Evolutionary conservation across 2,113 vertebrate species (phyloP).

Genomic region (Chascanopsetta lugubris): DNA sequence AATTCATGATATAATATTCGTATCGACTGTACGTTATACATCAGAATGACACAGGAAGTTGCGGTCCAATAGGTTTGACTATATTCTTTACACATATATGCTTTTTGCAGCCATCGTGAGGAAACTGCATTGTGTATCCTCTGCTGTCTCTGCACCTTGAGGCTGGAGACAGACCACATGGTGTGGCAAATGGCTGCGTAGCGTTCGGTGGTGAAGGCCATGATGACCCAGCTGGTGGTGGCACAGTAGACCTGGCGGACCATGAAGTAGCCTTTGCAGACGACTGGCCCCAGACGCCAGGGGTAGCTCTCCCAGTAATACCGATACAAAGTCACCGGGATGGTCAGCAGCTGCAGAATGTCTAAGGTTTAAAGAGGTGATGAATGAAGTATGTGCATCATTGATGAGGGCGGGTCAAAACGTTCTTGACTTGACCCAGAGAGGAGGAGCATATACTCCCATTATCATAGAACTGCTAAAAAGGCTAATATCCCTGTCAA

Average conservation of each 20-base stretch:
- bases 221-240: conserved; percentile 82
- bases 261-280: conserved; percentile 84
- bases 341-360: conserved; percentile 78
- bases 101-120: background rate
- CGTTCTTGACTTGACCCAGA: too few relatives aligned
- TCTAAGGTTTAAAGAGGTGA: conserved; percentile 48
- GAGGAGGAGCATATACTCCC: too few relatives aligned
- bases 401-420: too few relatives aligned
- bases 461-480: too few relatives aligned
- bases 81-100: too few relatives aligned
- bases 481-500: too few relatives aligned
- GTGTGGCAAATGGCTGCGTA: conserved; percentile 83
- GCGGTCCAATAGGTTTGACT: too few relatives aligned
- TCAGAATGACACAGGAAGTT: too few relatives aligned
- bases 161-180: conserved; percentile 81
- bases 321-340: conserved; percentile 80
- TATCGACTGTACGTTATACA: too few relatives aligned
- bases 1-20: too few relatives aligned
- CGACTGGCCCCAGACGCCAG: conserved; percentile 74
- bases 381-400: background rate
- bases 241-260: conserved; percentile 81
- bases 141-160: conserved; percentile 49
- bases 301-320: conserved; percentile 86
- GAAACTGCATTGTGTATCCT: background rate
- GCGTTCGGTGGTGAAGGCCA: conserved; percentile 79